Base-by-base conservation (phyloP, 2,888 invertebrate genomes). In the Eueremaeus valkanovi region DNA sequence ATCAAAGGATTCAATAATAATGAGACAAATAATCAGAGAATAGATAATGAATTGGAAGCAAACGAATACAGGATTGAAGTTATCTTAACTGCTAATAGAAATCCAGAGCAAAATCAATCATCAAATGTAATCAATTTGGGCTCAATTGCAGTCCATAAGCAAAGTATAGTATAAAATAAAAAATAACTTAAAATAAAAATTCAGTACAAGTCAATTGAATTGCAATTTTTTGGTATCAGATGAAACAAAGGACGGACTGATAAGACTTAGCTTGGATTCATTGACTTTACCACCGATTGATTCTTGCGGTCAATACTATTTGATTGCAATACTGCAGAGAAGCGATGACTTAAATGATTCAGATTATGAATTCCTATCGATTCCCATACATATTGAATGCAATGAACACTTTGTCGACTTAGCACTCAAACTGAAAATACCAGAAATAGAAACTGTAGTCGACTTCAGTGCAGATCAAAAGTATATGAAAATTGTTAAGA, bases 281-380 rank as follows among this genome's bases (percentile, higher is more conserved):
- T n/a, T 51, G 21, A 51, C 18, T 51, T 51, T 51, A 51, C 51
- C 51, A 51, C 51, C 51, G 51, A 21, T 51, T 51, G 51, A 51
- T 5, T 51, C 5, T 21, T 51, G 51, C 21, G 51, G 51, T 9
- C n/a, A 51, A 51, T 51, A 5, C 5, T 51, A 51, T 51, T 16
- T 51, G 21, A 51, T 18, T 9, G 51, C 18, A 51, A 21, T 51
- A 11, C 51, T 51, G 16, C 51, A 51, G 21, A 51, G 16, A 21
- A 51, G 5, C 51, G 5, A 51, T 51, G 51, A 6, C 9, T 51
- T 51, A 18, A 5, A 11, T n/a, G 51, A n/a, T 18, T 6, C 21
- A 11, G n/a, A 18, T 3, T 21, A 11, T 21, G 51, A 16, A 51
- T 21, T 51, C 51, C 16, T 51, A 51, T 51, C 51, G 51, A 51